A percentile compares a stretch with the other conserved stretches of the same genome.
phyloP scores from a whole-genome alignment of 1,140 invertebrate genomes.

The Anoplolepis gracilipes region DNA sequence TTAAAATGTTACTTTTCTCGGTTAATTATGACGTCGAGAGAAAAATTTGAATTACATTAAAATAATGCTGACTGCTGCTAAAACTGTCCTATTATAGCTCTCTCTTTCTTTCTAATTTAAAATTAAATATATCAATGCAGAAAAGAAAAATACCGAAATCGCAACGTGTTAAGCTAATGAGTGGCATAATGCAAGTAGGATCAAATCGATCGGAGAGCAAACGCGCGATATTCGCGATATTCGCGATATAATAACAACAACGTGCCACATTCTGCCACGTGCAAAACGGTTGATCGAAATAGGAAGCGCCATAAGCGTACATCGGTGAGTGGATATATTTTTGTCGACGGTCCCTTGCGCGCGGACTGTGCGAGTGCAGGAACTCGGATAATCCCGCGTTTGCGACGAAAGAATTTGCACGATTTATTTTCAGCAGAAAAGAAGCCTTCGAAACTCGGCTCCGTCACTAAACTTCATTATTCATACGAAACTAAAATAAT shows the following conservation, averaged over 20 bases:
- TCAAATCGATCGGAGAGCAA: background rate
- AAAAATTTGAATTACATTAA: background rate
- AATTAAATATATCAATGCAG: background rate
- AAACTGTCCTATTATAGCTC: background rate
- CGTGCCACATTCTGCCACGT: background rate
- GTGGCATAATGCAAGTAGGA: background rate
- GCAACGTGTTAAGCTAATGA: constrained; percentile 5
- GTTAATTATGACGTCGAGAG: background rate
- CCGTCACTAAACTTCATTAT: background rate
- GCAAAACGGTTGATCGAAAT: constrained; percentile 49
- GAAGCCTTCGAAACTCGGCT: constrained; percentile 34
- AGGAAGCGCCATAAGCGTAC: constrained; percentile 46
- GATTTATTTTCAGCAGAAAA: constrained; percentile 66
- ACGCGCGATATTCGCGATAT: constrained; percentile 11
- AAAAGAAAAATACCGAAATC: background rate
- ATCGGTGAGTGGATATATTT: constrained; percentile 55
- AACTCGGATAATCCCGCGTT: constrained; percentile 12
- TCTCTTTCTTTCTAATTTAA: background rate
- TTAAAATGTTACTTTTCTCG: background rate
- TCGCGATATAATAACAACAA: background rate
- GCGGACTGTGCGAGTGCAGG: no score
- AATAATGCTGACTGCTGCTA: background rate
- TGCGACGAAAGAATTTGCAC: constrained; percentile 65
- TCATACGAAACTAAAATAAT: background rate
- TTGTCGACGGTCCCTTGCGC: constrained; percentile 2